Evolutionary conservation across 1,140 invertebrate genomes (phyloP).

Genomic region (Penaeus japonicus): DNA sequence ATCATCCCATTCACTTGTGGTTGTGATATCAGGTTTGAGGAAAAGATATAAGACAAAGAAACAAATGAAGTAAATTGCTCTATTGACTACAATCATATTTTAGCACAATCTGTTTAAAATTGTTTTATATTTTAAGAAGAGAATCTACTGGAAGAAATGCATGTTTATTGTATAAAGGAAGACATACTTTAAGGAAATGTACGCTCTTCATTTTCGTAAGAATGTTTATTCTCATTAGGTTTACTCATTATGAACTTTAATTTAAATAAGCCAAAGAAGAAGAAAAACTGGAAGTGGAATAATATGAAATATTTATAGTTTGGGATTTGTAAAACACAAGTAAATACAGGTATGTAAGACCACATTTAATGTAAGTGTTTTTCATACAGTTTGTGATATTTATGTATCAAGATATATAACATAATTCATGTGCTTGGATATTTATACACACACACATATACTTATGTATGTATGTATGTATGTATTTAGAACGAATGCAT

Average conservation of each 20-base stretch:
- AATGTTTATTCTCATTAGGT: conserved; percentile 35
- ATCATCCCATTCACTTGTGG: conserved; percentile 2
- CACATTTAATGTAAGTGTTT: too few species aligned
- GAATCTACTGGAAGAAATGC: neutral
- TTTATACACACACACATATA: too few species aligned
- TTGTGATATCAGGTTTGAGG: conserved; percentile 14
- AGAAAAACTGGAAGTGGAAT: neutral
- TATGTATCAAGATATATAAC: too few species aligned
- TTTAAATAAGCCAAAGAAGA: conserved; percentile 12
- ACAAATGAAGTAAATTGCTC: neutral
- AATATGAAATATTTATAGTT: neutral
- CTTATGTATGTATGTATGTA: too few species aligned
- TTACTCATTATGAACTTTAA: neutral
- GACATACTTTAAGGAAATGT: neutral
- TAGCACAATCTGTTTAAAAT: too few species aligned
- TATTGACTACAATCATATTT: too few species aligned
- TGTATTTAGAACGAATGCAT: neutral
- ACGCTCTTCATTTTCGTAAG: neutral
- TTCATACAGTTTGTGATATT: too few species aligned
- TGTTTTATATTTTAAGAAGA: neutral
- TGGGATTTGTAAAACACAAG: too few species aligned
- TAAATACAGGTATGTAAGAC: too few species aligned
- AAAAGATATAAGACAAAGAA: neutral
- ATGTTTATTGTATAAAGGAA: neutral
- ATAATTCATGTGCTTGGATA: too few species aligned